Evolutionary conservation across 2,113 vertebrate species (phyloP).

Genomic region (Epinephelus fuscoguttatus): DNA sequence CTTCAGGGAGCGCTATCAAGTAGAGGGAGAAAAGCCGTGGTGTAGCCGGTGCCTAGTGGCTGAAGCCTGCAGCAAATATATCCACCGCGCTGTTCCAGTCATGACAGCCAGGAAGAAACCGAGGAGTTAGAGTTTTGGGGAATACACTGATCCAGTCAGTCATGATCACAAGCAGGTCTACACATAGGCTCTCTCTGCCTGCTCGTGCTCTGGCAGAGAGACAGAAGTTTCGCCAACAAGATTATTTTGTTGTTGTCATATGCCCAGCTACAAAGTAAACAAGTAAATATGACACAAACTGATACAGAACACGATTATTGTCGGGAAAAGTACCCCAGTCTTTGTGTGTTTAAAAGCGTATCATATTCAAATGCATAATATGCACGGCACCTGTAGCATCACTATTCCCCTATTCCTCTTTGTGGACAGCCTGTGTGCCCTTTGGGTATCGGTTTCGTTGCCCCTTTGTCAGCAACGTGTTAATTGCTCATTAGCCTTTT

Average conservation of each 20-base stretch:
- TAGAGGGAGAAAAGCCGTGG: not conserved
- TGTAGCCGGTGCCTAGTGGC: constrained; percentile 34
- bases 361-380: not conserved
- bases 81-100: not conserved
- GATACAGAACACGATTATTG: not conserved
- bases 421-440: not conserved
- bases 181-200: not conserved
- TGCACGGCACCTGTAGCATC: constrained; percentile 16
- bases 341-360: constrained; percentile 8
- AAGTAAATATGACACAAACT: not conserved
- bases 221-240: not conserved
- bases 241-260: not conserved
- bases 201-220: not conserved
- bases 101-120: not conserved
- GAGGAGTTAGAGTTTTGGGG: not conserved
- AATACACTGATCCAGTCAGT: not conserved
- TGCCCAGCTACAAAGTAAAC: not conserved
- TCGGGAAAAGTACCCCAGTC: no score
- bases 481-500: constrained; percentile 41
- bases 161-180: not conserved
- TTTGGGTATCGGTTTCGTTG: constrained; percentile 12
- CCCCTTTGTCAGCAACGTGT: constrained; percentile 20
- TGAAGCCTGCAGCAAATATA: constrained; percentile 6
- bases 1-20: not conserved
- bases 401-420: not conserved